These are phyloP conservation scores for Protophormia terraenovae DNA, from an alignment of 2,888 invertebrate genomes.

Conservation along the genomic window DNA sequence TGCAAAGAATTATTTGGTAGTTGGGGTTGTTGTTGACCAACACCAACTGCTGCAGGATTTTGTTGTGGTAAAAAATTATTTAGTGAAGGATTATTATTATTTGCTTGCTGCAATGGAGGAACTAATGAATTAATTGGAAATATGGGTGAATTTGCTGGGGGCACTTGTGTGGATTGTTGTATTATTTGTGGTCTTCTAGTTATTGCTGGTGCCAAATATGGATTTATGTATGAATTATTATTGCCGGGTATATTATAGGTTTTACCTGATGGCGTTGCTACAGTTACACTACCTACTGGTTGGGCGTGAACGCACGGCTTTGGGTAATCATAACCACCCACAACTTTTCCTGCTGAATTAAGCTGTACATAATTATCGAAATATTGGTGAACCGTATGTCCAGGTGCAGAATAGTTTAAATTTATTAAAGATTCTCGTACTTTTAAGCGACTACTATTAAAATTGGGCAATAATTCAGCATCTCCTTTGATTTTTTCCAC, in stretches of 20 bases:
- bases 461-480: slow-evolving; percentile 76
- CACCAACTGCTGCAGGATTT: slow-evolving; percentile 8
- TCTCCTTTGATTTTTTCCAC: slow-evolving; percentile 79
- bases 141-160: slow-evolving; percentile 42
- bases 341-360: slow-evolving; percentile 60
- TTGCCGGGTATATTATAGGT: slow-evolving; percentile 76
- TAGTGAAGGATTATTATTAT: slow-evolving; percentile 32
- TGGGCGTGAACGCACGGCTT: slow-evolving; percentile 69
- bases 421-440: slow-evolving; percentile 73
- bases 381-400: slow-evolving; percentile 74
- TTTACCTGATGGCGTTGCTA: slow-evolving; percentile 77
- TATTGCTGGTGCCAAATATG: slow-evolving; percentile 78
- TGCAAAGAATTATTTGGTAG: slow-evolving; percentile 67
- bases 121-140: slow-evolving; percentile 70
- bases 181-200: slow-evolving; percentile 72
- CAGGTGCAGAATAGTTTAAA: slow-evolving; percentile 75
- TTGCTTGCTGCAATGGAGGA: slow-evolving; percentile 62
- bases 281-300: slow-evolving; percentile 73
- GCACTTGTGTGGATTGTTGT: slow-evolving; percentile 54
- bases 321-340: slow-evolving; percentile 75
- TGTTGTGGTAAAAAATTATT: slow-evolving; percentile 45
- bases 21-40: slow-evolving; percentile 47
- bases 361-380: slow-evolving; percentile 75
- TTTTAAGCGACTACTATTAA: slow-evolving; percentile 67
- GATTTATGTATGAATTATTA: slow-evolving; percentile 75